These are phyloP conservation scores for Pelusios castaneus DNA, from an alignment of 2,113 vertebrate genomes.

Conservation along the genomic window DNA sequence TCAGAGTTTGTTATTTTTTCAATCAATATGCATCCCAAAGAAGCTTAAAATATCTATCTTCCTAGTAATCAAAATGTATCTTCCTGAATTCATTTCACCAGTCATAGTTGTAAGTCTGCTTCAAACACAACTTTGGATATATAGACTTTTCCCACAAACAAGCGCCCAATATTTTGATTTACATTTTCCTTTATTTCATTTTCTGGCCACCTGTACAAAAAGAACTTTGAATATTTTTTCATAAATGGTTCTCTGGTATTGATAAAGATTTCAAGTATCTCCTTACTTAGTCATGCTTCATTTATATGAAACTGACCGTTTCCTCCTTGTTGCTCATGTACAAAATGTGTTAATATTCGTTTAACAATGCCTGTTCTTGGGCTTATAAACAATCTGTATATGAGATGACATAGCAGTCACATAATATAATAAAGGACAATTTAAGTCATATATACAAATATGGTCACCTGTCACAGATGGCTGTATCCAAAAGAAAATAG, in stretches of 20 bases:
- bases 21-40: background rate
- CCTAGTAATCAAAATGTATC: background rate
- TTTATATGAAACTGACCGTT: conserved; percentile 30
- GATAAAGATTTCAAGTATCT: background rate
- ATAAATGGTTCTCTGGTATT: background rate
- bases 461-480: background rate
- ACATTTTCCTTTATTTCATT: too few relatives aligned
- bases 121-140: too few relatives aligned
- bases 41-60: background rate
- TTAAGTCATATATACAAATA: background rate
- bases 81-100: background rate
- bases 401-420: background rate
- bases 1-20: background rate
- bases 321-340: background rate
- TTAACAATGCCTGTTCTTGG: background rate
- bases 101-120: too few relatives aligned
- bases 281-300: background rate
- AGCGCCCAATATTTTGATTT: too few relatives aligned
- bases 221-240: background rate
- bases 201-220: background rate
- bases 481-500: background rate
- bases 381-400: background rate
- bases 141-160: too few relatives aligned
- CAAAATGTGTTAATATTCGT: background rate
- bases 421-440: background rate